Conservation (phyloP, 1,140 invertebrate species). For the Nebria ingens region DNA sequence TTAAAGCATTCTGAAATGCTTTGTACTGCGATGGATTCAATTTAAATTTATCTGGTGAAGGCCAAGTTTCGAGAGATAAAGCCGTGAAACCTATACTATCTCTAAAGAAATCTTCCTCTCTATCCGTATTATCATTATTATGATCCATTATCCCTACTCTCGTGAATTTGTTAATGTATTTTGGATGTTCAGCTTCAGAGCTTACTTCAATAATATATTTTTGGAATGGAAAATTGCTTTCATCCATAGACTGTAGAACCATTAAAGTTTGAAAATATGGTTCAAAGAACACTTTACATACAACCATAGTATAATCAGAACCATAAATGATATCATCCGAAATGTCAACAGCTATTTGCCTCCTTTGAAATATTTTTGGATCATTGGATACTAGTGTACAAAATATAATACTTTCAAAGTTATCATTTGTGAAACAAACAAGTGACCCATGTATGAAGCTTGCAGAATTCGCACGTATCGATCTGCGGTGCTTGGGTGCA, state of each 20-base stretch:
- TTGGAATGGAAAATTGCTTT: slow-evolving; percentile 43
- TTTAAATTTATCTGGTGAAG: slow-evolving; percentile 29
- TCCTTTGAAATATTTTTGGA: slow-evolving; percentile 29
- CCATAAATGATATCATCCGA: slow-evolving; percentile 25
- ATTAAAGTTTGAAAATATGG: slow-evolving; percentile 48
- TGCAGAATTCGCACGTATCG: slow-evolving; percentile 32
- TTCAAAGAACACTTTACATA: slow-evolving; percentile 53
- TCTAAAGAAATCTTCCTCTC: not conserved
- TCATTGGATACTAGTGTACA: slow-evolving; percentile 48
- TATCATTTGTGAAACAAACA: slow-evolving; percentile 49
- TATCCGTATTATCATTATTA: too few relatives aligned
- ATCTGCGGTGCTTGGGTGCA: not conserved
- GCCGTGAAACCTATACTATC: too few relatives aligned
- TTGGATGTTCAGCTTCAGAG: slow-evolving; percentile 15
- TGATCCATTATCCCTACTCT: too few relatives aligned
- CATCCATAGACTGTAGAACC: slow-evolving; percentile 39
- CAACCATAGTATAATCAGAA: slow-evolving; percentile 41
- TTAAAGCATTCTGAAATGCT: slow-evolving; percentile 44
- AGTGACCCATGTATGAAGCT: slow-evolving; percentile 55
- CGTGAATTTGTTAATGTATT: not conserved
- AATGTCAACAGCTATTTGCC: slow-evolving; percentile 36
- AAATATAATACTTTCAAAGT: slow-evolving; percentile 51
- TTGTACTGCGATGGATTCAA: slow-evolving; percentile 42
- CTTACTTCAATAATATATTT: slow-evolving; percentile 44
- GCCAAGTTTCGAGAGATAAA: slow-evolving; percentile 29